Evolutionary conservation across 2,113 vertebrate genomes (phyloP).

Genomic region (Phrynosoma platyrhinos): DNA sequence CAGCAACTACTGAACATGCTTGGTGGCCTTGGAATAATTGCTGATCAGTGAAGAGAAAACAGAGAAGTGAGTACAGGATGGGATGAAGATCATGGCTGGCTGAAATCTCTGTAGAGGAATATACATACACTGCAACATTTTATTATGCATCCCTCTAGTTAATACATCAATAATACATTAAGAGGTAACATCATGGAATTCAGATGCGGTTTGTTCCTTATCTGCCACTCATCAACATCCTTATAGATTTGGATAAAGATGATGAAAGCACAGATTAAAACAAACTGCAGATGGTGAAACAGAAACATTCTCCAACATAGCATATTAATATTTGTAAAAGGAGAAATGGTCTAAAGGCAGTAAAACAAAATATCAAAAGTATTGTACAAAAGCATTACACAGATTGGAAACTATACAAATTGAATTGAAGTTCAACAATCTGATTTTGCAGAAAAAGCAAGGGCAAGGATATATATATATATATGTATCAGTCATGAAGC

Average conservation of each 20-base stretch:
- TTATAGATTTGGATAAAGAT: neutral
- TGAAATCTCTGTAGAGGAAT: neutral
- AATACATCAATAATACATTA: neutral
- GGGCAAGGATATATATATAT: no score
- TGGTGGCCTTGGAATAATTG: neutral
- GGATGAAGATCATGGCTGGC: neutral
- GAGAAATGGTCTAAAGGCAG: neutral
- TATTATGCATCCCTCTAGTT: neutral
- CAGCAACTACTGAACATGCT: neutral
- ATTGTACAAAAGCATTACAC: neutral
- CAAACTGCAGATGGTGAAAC: slow-evolving; percentile 3
- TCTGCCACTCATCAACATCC: neutral
- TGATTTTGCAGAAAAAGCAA: neutral
- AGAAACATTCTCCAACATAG: neutral
- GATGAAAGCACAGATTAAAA: slow-evolving; percentile 6
- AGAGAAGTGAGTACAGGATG: neutral
- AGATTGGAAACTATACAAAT: neutral
- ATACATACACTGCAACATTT: neutral
- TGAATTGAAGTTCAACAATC: neutral
- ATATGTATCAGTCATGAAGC: neutral
- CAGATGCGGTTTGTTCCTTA: neutral
- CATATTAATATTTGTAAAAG: neutral
- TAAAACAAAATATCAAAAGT: neutral
- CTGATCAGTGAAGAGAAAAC: neutral
- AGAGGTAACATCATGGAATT: neutral